Evolutionary conservation across 2,797 vertebrate species (phyloP).

Genomic region (Micrastur ruficollis): DNA sequence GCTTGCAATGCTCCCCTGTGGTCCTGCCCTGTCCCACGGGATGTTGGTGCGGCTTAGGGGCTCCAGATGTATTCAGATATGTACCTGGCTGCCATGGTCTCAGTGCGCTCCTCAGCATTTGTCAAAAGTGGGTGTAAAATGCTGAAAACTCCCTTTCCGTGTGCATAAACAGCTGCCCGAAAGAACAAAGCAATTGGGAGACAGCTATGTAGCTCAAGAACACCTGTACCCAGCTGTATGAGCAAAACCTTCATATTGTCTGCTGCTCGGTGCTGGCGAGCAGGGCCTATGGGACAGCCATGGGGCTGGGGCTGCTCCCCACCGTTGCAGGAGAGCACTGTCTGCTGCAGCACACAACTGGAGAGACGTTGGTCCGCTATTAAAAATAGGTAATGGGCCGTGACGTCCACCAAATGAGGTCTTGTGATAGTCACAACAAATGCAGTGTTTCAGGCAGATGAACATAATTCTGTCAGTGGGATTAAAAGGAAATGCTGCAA

Average conservation of each 20-base stretch:
- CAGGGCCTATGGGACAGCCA: not conserved
- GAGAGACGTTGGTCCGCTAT: not conserved
- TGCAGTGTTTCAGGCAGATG: slow-evolving; percentile 32
- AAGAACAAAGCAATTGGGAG: not conserved
- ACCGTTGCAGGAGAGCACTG: not conserved
- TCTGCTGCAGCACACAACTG: not conserved
- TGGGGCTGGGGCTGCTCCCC: not conserved
- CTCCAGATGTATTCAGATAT: rapidly evolving
- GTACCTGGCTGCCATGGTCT: not conserved
- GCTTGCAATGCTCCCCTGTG: not conserved
- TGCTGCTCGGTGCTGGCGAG: not conserved
- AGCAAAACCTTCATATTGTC: not conserved
- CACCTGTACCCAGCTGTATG: not conserved
- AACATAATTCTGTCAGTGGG: slow-evolving; percentile 47
- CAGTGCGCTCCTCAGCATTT: rapidly evolving
- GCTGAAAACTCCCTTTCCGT: not conserved
- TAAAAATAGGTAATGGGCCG: slow-evolving; percentile 60
- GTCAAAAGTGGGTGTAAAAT: not conserved
- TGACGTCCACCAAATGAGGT: slow-evolving; percentile 60
- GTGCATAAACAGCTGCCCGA: not conserved
- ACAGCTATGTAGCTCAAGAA: not conserved
- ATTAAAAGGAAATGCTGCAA: slow-evolving; percentile 38
- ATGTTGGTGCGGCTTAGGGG: not conserved
- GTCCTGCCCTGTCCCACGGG: not conserved
- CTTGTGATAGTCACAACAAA: slow-evolving; percentile 56